A percentile compares a stretch with the other conserved stretches of the same genome.
Conservation (phyloP, 2,113 vertebrate species). For the Paratilapia polleni region DNA sequence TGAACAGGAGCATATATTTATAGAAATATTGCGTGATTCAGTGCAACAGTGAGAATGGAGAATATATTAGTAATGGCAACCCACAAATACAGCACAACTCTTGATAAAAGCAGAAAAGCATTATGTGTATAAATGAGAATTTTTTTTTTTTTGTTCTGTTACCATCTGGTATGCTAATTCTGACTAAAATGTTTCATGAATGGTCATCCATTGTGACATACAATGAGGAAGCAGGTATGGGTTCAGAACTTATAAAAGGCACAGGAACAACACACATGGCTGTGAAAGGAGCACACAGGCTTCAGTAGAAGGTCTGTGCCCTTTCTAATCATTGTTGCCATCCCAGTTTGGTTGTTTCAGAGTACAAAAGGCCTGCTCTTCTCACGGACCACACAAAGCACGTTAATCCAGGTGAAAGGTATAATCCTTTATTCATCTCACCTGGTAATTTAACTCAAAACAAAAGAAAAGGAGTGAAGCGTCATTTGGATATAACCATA, state of each 20-base stretch:
- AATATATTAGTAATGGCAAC: neutral
- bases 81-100: neutral
- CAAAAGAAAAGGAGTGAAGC: slow-evolving; percentile 1
- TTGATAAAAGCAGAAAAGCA: neutral
- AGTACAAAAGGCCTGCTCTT: neutral
- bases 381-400: neutral
- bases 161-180: neutral
- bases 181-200: slow-evolving; percentile 1
- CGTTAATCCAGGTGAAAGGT: slow-evolving; percentile 19
- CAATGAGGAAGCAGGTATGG: neutral
- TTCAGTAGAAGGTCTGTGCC: neutral
- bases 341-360: slow-evolving; percentile 1
- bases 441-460: slow-evolving; percentile 15
- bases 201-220: slow-evolving; percentile 6
- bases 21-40: neutral
- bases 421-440: slow-evolving; percentile 10
- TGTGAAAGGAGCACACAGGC: slow-evolving; percentile 4
- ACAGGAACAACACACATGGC: neutral
- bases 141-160: neutral
- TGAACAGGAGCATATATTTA: neutral
- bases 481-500: neutral
- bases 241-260: slow-evolving; percentile 4
- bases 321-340: slow-evolving; percentile 20
- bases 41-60: neutral
- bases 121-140: neutral